These are phyloP conservation scores for Amblyopsis rosae DNA, from an alignment of 2,113 vertebrate genomes.

Conservation along the genomic window DNA sequence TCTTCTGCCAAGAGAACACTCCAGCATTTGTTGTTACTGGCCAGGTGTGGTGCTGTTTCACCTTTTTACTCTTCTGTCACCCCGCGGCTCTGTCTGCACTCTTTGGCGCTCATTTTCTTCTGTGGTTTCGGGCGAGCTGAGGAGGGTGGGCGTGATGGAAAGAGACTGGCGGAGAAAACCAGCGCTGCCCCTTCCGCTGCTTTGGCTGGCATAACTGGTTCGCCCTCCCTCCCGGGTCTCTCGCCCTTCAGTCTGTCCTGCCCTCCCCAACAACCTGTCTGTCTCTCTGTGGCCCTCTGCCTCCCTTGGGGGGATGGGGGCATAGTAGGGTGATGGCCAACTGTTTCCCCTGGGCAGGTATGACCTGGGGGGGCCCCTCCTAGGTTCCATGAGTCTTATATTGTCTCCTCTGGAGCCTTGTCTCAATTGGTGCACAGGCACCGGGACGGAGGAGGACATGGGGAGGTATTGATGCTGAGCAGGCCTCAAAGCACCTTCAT, in stretches of 20 bases:
- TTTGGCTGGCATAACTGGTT: constrained; percentile 80
- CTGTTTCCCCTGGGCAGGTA: constrained; percentile 77
- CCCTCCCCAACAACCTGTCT: constrained; percentile 54
- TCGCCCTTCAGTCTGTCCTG: constrained; percentile 53
- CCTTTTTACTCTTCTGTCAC: constrained; percentile 72
- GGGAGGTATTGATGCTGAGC: constrained; percentile 68
- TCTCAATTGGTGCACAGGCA: constrained; percentile 56
- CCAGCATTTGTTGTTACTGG: constrained; percentile 29
- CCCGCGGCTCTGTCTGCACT: constrained; percentile 55
- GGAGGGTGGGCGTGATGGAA: constrained; percentile 78
- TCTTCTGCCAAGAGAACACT: constrained; percentile 35
- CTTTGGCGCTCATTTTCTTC: constrained; percentile 71
- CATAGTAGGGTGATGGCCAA: constrained; percentile 75
- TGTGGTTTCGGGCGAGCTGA: constrained; percentile 80
- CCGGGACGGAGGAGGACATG: constrained; percentile 49
- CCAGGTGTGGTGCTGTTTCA: constrained; percentile 63
- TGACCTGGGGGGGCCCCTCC: constrained; percentile 60
- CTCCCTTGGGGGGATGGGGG: constrained; percentile 57
- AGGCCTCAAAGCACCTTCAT: constrained; percentile 63
- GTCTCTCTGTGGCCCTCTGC: constrained; percentile 53
- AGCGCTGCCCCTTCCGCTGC: constrained; percentile 78
- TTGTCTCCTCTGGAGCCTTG: constrained; percentile 54
- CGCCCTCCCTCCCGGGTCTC: constrained; percentile 66
- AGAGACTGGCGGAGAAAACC: constrained; percentile 74
- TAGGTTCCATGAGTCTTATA: constrained; percentile 56